phyloP scores from a whole-genome alignment of 2,113 vertebrate genomes.

The Protomyctophum bolini region DNA sequence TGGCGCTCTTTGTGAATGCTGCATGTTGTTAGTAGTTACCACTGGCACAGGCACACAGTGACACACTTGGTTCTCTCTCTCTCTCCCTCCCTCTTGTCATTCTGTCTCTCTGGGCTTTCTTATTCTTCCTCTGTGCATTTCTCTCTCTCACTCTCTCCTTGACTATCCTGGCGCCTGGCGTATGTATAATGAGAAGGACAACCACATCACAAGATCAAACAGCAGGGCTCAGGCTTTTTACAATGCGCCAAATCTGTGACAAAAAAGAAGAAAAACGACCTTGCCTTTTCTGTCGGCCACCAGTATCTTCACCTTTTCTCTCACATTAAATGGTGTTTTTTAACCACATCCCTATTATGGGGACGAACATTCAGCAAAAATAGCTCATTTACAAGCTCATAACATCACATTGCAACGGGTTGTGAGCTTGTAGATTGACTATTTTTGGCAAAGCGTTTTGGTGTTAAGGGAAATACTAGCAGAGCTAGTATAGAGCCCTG shows the following conservation, averaged over 20 bases:
- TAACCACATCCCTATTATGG: too few species aligned
- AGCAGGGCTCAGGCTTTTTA: conserved; percentile 31
- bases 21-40: conserved; percentile 65
- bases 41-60: conserved; percentile 38
- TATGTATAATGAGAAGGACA: conserved; percentile 36
- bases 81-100: conserved; percentile 4
- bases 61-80: conserved; percentile 42
- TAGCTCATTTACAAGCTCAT: too few species aligned
- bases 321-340: conserved; percentile 30
- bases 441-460: too few species aligned
- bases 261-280: conserved; percentile 10
- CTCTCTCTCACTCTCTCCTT: conserved; percentile 15
- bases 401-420: too few species aligned
- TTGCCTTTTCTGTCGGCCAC: conserved; percentile 35
- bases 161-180: background rate
- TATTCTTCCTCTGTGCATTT: background rate
- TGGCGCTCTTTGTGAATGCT: conserved; percentile 59
- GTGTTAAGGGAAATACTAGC: too few species aligned
- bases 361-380: too few species aligned
- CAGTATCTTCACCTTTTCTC: conserved; percentile 23
- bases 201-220: conserved; percentile 46
- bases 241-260: conserved; percentile 28
- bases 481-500: too few species aligned
- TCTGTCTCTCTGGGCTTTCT: conserved; percentile 2
- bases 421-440: too few species aligned